phyloP scores from a whole-genome alignment of 2,888 invertebrate genomes.

The Drosophila anomalipes region DNA sequence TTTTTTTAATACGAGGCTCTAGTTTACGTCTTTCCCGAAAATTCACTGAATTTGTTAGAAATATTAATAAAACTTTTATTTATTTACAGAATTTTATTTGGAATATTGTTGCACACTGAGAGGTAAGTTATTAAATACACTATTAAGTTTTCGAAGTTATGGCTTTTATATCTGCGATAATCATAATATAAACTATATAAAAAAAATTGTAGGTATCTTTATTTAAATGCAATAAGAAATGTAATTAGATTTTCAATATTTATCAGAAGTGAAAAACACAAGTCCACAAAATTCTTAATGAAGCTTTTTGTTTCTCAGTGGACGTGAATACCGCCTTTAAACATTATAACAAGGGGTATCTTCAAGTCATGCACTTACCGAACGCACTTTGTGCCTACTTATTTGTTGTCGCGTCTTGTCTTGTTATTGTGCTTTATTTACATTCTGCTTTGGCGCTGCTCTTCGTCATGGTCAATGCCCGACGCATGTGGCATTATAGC shows the following conservation, averaged over 20 bases:
- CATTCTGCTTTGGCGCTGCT: slow-evolving; percentile 74
- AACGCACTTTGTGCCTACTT: slow-evolving; percentile 44
- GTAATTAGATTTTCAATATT: not conserved
- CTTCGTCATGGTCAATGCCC: slow-evolving; percentile 84
- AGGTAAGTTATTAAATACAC: not conserved
- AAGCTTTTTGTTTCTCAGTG: not conserved
- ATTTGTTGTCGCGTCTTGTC: slow-evolving; percentile 49
- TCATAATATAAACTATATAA: not conserved
- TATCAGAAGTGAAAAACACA: not conserved
- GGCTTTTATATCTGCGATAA: no score
- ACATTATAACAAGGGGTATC: not conserved
- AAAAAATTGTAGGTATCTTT: not conserved
- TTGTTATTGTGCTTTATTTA: slow-evolving; percentile 76
- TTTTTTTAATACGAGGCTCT: not conserved
- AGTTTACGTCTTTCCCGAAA: not conserved
- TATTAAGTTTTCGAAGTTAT: not conserved
- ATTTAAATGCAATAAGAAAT: not conserved
- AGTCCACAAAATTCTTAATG: not conserved
- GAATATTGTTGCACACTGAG: not conserved
- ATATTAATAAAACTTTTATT: not conserved
- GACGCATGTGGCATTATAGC: slow-evolving; percentile 78
- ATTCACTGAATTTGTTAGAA: not conserved
- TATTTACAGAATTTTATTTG: not conserved
- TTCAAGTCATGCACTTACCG: slow-evolving; percentile 1
- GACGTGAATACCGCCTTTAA: not conserved